Base-by-base conservation (phyloP, 2,888 invertebrate species). In the Nemotelus nigrinus region DNA sequence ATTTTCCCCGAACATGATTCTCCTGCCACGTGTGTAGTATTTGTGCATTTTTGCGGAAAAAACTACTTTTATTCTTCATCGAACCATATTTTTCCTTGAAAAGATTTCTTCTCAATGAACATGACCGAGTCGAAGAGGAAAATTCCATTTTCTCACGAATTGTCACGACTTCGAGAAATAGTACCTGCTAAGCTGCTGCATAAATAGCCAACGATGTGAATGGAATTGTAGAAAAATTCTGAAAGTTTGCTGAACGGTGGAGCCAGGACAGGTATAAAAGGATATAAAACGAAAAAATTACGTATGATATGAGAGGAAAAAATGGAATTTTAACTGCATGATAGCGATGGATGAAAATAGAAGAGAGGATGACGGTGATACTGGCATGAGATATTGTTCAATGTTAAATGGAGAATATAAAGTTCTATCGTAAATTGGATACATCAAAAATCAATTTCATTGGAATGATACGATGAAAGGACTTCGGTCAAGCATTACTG, bases 381-480 rank as follows among this genome's bases (percentile, higher is more conserved):
- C 4, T 10, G 7, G 58, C 25, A 25, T 25, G 58, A 7, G 58
- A 25, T 5, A 5, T 5, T 5, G 10, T 58, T 1, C 25, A 4
- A 10, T n/a, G 7, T n/a, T 25, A 53, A 25, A 58, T n/a, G 25
- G 58, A 7, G 25, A 58, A 58, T 58, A 25, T n/a, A 58, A 58
- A 58, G 58, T 25, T 58, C 58, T n/a, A n/a, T 58, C 58, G 8
- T 7, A 58, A 58, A 58, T 58, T 5, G 58, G 58, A 58, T n/a
- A 58, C 2, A 58, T 58, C 25, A 58, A 25, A 58, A 58, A 58
- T 58, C 58, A 58, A 58, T 58, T 58, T 58, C 25, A 7, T 5
- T 25, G 4, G 25, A 5, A 10, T n/a, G 58, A 58, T 58, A 25
- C 25, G 25, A 25, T 25, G 25, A 25, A 25, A 25, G 25, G 25